Evolutionary conservation across 2,888 invertebrate species (phyloP), one percentile per base, ranked within the genome.

Genomic region (Synanthedon formicaeformis): DNA sequence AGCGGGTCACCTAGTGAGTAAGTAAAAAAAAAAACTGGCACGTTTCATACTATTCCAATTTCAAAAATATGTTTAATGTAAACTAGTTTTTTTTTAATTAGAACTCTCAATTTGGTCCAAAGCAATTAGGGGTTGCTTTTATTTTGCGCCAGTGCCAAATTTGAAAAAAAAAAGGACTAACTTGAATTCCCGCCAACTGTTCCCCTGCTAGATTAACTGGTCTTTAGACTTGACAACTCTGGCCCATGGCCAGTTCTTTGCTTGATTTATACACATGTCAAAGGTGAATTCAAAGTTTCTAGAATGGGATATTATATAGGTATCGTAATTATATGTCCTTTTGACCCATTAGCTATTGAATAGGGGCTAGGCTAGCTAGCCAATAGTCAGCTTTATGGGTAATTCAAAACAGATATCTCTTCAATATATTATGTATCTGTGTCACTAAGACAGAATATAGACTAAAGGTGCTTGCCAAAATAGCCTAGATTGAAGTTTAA

Each of bases 51-150:
- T 13, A 41, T 41, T 45, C 45, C 6, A 45, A 45, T 14, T 13
- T 3, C 12, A 45, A 45, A 45, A 45, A 13, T 1, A 45, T 12
- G 14, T 45, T n/a, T 13, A 34, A 45, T 14, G 12, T 14, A 45
- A 45, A 6, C 45, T 45, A 3, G 3, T 45, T 45, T 45, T 45
- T n/a, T 45, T 45, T 45, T 45, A 45, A 45, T 45, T 45, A 45
- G 45, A n/a, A 45, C 6, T 11, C 45, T 69, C 72, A 69, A 81
- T 78, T 74, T 61, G 62, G 81, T 78, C 75, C 77, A 73, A 61
- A 73, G 77, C 77, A 84, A 82, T 84, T 83, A 81, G 72, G 72
- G 71, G 51, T 65, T 67, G 63, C 66, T 78, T 81, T 78, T 78
- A 73, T 81, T 77, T 78, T 64, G 75, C 65, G 66, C 64, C 64